phyloP scores from a whole-genome alignment of 2,888 invertebrate species.

The Steinernema hermaphroditum region DNA sequence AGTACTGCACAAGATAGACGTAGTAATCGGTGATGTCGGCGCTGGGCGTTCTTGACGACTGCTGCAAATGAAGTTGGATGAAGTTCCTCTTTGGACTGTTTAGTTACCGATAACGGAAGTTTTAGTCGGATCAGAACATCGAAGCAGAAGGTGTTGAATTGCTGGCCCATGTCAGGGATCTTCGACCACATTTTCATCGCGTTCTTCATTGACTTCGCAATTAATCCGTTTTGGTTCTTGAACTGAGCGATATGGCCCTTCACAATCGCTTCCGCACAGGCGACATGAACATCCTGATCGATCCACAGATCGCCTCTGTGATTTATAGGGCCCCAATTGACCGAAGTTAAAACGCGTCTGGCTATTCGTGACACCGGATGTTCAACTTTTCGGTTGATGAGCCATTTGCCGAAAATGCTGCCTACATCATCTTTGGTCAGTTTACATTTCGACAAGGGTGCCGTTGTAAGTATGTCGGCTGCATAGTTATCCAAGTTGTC shows the following conservation, averaged over 20 bases:
- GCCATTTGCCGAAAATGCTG: slow-evolving; percentile 61
- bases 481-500: slow-evolving; percentile 61
- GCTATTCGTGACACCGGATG: slow-evolving; percentile 60
- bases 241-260: slow-evolving; percentile 64
- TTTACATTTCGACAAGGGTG: slow-evolving; percentile 52
- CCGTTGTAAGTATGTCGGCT: slow-evolving; percentile 57
- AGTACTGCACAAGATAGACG: slow-evolving; percentile 53
- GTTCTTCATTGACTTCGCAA: slow-evolving; percentile 58
- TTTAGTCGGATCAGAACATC: slow-evolving; percentile 63
- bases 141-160: slow-evolving; percentile 65
- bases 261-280: slow-evolving; percentile 58
- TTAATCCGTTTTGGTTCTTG: slow-evolving; percentile 57
- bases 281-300: slow-evolving; percentile 53
- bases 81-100: neutral
- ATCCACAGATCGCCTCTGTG: slow-evolving; percentile 49
- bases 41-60: neutral
- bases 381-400: slow-evolving; percentile 56
- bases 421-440: slow-evolving; percentile 48
- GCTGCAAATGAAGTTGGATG: slow-evolving; percentile 31
- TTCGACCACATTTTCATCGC: slow-evolving; percentile 60
- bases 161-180: slow-evolving; percentile 59
- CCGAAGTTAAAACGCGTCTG: slow-evolving; percentile 34
- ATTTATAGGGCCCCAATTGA: slow-evolving; percentile 40
- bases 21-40: slow-evolving; percentile 60
- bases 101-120: slow-evolving; percentile 45